Base-by-base conservation (phyloP, 2,888 invertebrate species). In the Epistrophe eligans region DNA sequence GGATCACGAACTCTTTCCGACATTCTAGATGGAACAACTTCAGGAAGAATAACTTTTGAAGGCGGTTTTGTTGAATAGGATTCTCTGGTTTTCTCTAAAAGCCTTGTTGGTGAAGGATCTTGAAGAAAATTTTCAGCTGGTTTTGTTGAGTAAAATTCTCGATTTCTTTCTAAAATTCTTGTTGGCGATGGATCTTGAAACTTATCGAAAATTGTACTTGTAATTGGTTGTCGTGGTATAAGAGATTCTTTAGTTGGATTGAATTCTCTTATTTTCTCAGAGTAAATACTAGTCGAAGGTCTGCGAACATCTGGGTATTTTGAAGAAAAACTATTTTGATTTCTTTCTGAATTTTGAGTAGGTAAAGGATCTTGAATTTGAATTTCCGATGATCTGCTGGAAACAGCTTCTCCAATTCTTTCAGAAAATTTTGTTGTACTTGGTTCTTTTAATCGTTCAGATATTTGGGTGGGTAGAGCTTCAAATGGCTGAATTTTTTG, bases 21-120 rank as follows among this genome's bases (percentile, higher is more conserved):
- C 0, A n/a, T 43, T 13, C 19, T 24, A 5, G 79, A 58, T 4
- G 79, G 58, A 3, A 10, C n/a, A 6, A 8, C 55, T 55, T 81
- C 70, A 6, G n/a, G 57, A 4, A 35, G 43, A 32, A 40, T 0
- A 32, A 35, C 48, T 9, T 50, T 35, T 35, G 35, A 43, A 6
- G 74, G n/a, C 28, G 79, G 9, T 38, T 76, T 62, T 6, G 79
- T 73, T 10, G 76, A 77, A 50, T 64, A 77, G 1, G 48, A 1
- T 15, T 82, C 84, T n/a, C 81, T 28, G 11, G 66, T 84, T 19
- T 28, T 73, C 52, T 77, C 82, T 7, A 48, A 77, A 38, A 84
- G 35, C 19, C 66, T 58, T n/a, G 82, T 74, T 19, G 77, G 76
- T 38, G 52, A 91, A 89, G 57, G 92, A 15, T 85, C 77, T n/a